Base-by-base conservation (phyloP, 2,113 vertebrate genomes). In the Rostratula benghalensis region DNA sequence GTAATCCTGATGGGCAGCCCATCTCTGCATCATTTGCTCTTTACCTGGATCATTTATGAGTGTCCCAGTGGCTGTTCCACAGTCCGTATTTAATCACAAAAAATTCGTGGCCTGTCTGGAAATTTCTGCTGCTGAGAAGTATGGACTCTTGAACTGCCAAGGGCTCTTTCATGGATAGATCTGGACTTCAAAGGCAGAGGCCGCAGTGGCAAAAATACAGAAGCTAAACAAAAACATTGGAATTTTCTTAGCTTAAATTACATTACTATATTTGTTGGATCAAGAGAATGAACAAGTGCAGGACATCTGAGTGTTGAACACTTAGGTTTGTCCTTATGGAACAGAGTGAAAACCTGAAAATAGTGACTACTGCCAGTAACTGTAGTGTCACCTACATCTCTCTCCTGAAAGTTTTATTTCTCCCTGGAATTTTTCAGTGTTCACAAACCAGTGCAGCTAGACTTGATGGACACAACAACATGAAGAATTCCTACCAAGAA, bases 41-140 rank as follows among this genome's bases (percentile, higher is more conserved):
- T 73, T 19, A 33, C 20, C 30, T 84, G 83, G 37, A 70, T 23
- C 13, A 37, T 57, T 92, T 95, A 60, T 68, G 93, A 98, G 94
- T 30, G n/a, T 93, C 13, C 98, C 97, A 70, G 96, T 96, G 53
- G 43, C 63, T 16, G 67, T 97, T 81, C 98, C 98, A 69, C 76
- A 94, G n/a, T 98, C 98, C 89, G 96, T 96, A 27, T 98, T 98
- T 94, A 98, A 98, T 64, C 93, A 59, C 74, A 91, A 71, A 48
- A 98, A 97, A 53, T 97, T 97, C 17, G 63, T 97, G 51, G 18
- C 97, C 33, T 87, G 87, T 76, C 98, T 98, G 96, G 97, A 98
- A 63, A 83, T 96, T 33, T 13, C 50, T 76, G 76, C 57, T 41
- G 50, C 45, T 53, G 87, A 24, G n/a, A 64, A 71, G 21, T 27